These are phyloP conservation scores for Platycercus adscitus DNA, from an alignment of 2,113 vertebrate genomes.

Conservation along the genomic window DNA sequence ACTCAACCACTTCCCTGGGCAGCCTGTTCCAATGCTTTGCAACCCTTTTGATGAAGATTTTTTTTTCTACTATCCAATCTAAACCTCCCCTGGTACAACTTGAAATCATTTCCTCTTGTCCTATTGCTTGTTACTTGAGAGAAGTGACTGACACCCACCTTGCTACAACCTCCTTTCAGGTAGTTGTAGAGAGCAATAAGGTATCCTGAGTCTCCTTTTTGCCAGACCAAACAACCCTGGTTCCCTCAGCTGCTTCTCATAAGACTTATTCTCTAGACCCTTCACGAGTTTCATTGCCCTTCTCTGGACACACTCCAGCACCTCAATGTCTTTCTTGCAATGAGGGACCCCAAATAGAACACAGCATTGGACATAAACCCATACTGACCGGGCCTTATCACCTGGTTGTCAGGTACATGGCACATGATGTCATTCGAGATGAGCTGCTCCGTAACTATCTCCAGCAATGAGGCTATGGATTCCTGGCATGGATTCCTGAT, in stretches of 20 bases:
- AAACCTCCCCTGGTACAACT: background rate
- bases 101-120: background rate
- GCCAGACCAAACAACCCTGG: background rate
- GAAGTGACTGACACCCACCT: background rate
- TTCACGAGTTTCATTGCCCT: background rate
- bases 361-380: background rate
- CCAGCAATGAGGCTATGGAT: background rate
- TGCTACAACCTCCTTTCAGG: background rate
- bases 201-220: background rate
- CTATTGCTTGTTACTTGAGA: background rate
- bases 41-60: background rate
- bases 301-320: background rate
- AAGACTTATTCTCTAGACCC: background rate
- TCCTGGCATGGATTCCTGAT: background rate
- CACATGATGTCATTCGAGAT: background rate
- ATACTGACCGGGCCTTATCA: background rate
- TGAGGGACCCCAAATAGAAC: background rate
- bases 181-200: background rate
- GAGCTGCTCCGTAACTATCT: background rate
- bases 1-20: background rate
- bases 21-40: background rate
- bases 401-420: background rate
- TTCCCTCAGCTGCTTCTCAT: background rate
- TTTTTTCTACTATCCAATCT: background rate
- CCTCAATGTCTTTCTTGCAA: background rate